Base-by-base conservation (phyloP, 2,113 vertebrate genomes). In the Hydrochoerus hydrochaeris region DNA sequence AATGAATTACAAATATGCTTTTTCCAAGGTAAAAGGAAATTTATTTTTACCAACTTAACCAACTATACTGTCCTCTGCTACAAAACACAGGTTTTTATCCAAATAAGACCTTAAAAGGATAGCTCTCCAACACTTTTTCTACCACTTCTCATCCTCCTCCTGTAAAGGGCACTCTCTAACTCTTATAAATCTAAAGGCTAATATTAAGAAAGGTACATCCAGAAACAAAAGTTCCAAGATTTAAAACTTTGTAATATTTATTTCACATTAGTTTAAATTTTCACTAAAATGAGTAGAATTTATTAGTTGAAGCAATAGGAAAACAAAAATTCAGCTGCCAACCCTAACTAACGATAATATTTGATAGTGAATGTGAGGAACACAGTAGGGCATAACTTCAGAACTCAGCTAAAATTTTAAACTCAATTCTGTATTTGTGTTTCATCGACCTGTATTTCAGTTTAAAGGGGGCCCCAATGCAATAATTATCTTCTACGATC, bases 21-120 rank as follows among this genome's bases (percentile, higher is more conserved):
- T 88, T 93, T 93, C 80, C 58, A 94, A 91, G 16, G 24, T 44
- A 73, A 95, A 95, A 88, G 16, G 91, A 95, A 78, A 94, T 92
- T 86, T 60, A 57, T 88, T 91, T 91, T 88, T 97, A 88, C 60
- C 63, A 91, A 71, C 24, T 91, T 81, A 91, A 95, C 94, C 69
- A 96, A 94, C 7, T 69, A n/a, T 75, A 49, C 11, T 95, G 17
- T 82, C 49, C 49, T 93, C 52, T 97, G 82, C 60, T 88, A 71
- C 24, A 82, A 82, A 93, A 95, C 35, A 80, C 30, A 75, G 30
- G 67, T 49, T 90, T 81, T 96, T 85, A 69, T 83, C 28, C 95
- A 73, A 88, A 9, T 63, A 71, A 80, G 38, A 71, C 75, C 82
- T 75, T 91, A 71, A 83, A 19, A 91, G 6, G 63, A 32, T 26